Conservation (phyloP, 2,113 vertebrate species). For the Microcebus griseorufus region DNA sequence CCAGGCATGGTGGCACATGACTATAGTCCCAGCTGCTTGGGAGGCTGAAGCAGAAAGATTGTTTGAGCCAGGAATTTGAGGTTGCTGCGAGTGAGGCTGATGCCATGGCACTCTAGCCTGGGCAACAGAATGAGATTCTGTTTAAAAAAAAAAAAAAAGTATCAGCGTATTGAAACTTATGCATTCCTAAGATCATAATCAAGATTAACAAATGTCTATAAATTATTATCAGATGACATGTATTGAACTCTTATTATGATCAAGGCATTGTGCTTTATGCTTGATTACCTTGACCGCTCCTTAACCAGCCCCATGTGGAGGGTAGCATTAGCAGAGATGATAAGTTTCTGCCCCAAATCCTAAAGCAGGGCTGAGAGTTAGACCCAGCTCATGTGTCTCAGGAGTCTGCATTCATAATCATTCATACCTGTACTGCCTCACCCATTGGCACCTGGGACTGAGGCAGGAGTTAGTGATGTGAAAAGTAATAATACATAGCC, state of each 20-base stretch:
- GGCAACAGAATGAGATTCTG: too few species aligned
- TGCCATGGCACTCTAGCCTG: too few species aligned
- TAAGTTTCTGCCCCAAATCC: background rate
- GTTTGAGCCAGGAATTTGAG: too few species aligned
- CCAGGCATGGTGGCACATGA: too few species aligned
- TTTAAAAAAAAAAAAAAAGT: background rate
- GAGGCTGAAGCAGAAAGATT: too few species aligned
- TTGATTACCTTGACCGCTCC: background rate
- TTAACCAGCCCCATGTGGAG: background rate
- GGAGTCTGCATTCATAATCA: background rate
- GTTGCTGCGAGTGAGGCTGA: too few species aligned
- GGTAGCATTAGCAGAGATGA: background rate
- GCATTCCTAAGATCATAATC: background rate
- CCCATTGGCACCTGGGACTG: background rate
- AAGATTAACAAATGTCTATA: background rate
- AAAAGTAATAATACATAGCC: background rate
- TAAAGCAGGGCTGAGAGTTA: background rate
- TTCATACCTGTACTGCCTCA: background rate
- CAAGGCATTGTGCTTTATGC: background rate
- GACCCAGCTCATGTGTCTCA: background rate
- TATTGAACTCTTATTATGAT: background rate
- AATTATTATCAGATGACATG: background rate
- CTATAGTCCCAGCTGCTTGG: too few species aligned
- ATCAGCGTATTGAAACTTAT: background rate
- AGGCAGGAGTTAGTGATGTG: background rate